Percentiles rank a stretch among this genome's conserved stretches.
phyloP scores from a whole-genome alignment of 1,140 invertebrate species.

The Hycleus phaleratus region DNA sequence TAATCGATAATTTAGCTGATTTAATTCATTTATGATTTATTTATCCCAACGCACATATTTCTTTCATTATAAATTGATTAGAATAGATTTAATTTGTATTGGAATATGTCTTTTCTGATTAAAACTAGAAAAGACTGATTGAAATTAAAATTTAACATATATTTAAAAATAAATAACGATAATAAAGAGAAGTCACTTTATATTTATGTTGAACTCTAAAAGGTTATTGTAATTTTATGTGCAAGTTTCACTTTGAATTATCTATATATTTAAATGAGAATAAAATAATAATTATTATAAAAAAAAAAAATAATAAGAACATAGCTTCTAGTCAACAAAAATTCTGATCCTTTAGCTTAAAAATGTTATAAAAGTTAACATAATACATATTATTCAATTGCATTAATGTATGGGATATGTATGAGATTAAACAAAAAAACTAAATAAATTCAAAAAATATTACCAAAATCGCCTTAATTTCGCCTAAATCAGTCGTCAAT shows the following conservation, averaged over 20 bases:
- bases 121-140: no score
- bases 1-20: no score
- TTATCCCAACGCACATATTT: neutral
- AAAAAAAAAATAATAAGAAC: slow-evolving; percentile 10
- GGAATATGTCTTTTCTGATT: slow-evolving; percentile 8
- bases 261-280: slow-evolving; percentile 24
- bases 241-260: slow-evolving; percentile 32
- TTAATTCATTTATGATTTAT: neutral
- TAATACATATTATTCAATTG: slow-evolving; percentile 33
- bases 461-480: neutral
- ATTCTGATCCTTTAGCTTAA: slow-evolving; percentile 39
- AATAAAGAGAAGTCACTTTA: slow-evolving; percentile 21
- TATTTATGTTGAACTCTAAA: slow-evolving; percentile 28
- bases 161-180: no score
- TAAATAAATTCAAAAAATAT: slow-evolving; percentile 10
- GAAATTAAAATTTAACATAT: no score
- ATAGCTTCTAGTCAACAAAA: slow-evolving; percentile 40
- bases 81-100: slow-evolving; percentile 7
- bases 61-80: neutral
- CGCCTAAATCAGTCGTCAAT: neutral
- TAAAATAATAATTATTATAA: no score
- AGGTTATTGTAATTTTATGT: slow-evolving; percentile 28
- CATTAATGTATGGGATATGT: slow-evolving; percentile 43
- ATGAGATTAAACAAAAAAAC: slow-evolving; percentile 38
- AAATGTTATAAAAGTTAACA: slow-evolving; percentile 39